These are phyloP conservation scores for Agelastica alni DNA, from an alignment of 2,888 invertebrate species.

Conservation along the genomic window DNA sequence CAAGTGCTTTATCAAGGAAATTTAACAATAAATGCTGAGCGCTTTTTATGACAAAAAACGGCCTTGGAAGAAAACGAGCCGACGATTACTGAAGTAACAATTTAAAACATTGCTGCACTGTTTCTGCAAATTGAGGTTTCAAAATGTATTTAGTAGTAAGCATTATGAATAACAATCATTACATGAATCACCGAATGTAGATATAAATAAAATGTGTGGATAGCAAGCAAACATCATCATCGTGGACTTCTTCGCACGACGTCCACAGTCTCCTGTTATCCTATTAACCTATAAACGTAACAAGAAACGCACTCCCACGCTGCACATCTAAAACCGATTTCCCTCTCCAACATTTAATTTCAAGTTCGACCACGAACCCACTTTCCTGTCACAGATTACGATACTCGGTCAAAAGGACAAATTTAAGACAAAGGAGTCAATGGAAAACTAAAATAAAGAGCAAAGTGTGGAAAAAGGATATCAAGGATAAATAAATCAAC, in stretches of 20 bases:
- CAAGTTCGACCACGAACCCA: conserved; percentile 5
- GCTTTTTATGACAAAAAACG: too few species aligned
- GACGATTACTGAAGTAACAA: too few species aligned
- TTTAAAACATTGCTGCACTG: too few species aligned
- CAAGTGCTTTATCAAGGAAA: too few species aligned
- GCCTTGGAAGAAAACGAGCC: too few species aligned
- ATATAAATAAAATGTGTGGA: too few species aligned
- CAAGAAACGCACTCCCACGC: conserved; percentile 49
- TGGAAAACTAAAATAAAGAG: neutral
- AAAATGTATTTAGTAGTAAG: too few species aligned
- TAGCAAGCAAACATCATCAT: too few species aligned
- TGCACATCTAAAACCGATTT: conserved; percentile 27
- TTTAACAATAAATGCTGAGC: too few species aligned
- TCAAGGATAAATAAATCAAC: neutral
- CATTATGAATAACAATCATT: too few species aligned
- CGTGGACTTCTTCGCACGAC: neutral
- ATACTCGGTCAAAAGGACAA: conserved; percentile 1
- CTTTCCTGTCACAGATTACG: neutral
- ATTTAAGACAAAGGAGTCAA: neutral
- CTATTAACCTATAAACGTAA: conserved; percentile 38
- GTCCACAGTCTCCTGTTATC: conserved; percentile 31
- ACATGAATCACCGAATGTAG: too few species aligned
- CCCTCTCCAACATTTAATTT: conserved; percentile 2
- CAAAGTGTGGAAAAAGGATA: neutral
- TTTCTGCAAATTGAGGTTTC: too few species aligned